Evolutionary conservation across 2,113 vertebrate species (phyloP).

Genomic region (Nothocercus julius): DNA sequence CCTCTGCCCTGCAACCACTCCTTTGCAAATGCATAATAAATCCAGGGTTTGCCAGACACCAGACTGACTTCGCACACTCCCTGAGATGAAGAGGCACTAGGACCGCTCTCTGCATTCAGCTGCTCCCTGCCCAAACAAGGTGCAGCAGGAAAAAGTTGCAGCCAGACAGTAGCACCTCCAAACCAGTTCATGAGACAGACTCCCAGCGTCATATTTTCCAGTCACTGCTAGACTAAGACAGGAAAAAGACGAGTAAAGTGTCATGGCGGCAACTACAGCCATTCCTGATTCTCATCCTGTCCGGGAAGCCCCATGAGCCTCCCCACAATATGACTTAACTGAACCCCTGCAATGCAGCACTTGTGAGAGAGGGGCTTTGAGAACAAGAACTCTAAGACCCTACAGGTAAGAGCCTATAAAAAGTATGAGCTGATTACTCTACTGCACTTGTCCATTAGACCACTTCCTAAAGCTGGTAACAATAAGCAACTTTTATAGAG

Average conservation of each 20-base stretch:
- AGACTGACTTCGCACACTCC: not conserved
- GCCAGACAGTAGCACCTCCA: not conserved
- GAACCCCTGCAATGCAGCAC: not conserved
- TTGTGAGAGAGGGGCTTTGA: too few species aligned
- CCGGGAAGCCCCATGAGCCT: fast-evolving
- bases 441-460: not conserved
- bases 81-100: not conserved
- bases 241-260: not conserved
- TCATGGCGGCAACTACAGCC: fast-evolving
- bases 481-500: fast-evolving
- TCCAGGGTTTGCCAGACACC: not conserved
- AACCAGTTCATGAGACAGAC: not conserved
- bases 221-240: not conserved
- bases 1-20: fast-evolving
- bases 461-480: not conserved
- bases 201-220: not conserved
- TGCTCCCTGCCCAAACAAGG: not conserved
- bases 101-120: not conserved
- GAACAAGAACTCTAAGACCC: too few species aligned
- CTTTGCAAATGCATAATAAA: not conserved
- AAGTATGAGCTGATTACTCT: not conserved
- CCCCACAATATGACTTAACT: fast-evolving
- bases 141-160: not conserved
- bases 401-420: too few species aligned
- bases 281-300: fast-evolving